Evolutionary conservation across 2,113 vertebrate species (phyloP).

Genomic region (Scomber scombrus): DNA sequence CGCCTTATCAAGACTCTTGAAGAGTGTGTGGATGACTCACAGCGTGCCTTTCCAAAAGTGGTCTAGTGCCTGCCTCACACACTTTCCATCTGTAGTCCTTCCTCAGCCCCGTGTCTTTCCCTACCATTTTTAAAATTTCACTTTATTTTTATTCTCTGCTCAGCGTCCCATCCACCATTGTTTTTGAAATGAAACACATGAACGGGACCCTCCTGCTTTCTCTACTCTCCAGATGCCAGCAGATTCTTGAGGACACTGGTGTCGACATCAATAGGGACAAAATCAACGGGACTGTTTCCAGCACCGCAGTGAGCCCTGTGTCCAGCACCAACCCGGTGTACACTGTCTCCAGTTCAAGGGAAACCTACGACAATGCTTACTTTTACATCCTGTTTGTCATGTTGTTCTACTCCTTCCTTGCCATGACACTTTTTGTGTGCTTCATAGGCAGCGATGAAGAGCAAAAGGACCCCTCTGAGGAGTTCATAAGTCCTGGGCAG

Average conservation of each 20-base stretch:
- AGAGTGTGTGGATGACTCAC: constrained; percentile 66
- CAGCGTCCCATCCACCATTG: not conserved
- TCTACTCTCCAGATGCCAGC: constrained; percentile 83
- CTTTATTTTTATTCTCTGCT: constrained; percentile 12
- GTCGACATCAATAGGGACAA: constrained; percentile 28
- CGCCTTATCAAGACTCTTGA: constrained; percentile 73
- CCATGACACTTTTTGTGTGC: constrained; percentile 90
- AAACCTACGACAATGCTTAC: constrained; percentile 91
- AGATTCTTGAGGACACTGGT: constrained; percentile 86
- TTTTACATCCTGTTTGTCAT: constrained; percentile 94
- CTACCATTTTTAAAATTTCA: not conserved
- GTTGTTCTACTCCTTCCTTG: constrained; percentile 93
- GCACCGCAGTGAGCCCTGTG: constrained; percentile 31
- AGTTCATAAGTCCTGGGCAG: constrained; percentile 83
- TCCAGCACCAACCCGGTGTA: constrained; percentile 4
- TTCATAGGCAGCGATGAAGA: constrained; percentile 85
- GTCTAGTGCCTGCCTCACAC: constrained; percentile 65
- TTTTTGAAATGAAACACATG: constrained; percentile 63
- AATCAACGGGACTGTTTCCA: constrained; percentile 38
- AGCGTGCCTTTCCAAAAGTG: constrained; percentile 87
- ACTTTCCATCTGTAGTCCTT: constrained; percentile 43
- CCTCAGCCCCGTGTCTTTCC: constrained; percentile 46
- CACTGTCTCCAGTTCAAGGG: constrained; percentile 55
- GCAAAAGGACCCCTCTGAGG: constrained; percentile 89
- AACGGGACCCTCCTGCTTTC: constrained; percentile 85